A percentile compares a stretch with the other conserved stretches of the same genome.
These are phyloP conservation scores for Halictus rubicundus DNA, from an alignment of 1,140 invertebrate genomes.

Conservation along the genomic window DNA sequence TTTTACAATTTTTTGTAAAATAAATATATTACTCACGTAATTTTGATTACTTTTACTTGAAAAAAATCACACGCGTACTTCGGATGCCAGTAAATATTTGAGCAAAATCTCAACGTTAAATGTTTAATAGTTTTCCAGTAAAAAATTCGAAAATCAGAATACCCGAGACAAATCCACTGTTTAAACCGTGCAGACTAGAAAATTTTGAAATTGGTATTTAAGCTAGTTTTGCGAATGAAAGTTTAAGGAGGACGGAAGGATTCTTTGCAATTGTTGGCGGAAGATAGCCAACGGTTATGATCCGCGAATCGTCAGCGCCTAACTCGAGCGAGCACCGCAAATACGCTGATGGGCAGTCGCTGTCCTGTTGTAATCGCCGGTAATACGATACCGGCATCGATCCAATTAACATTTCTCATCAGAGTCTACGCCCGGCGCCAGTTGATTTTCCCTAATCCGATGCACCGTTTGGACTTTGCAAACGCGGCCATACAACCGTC, in stretches of 20 bases:
- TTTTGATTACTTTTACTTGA: too few species aligned
- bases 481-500: neutral
- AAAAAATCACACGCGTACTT: too few species aligned
- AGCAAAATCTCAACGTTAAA: too few species aligned
- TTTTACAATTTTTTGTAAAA: too few species aligned
- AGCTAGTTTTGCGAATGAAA: neutral
- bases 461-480: constrained; percentile 7
- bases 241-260: too few species aligned
- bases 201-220: neutral
- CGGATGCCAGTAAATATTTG: too few species aligned
- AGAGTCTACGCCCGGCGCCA: neutral
- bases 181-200: too few species aligned
- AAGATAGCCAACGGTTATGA: neutral
- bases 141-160: too few species aligned
- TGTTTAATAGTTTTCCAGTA: too few species aligned
- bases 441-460: constrained; percentile 27
- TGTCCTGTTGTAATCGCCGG: neutral
- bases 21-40: too few species aligned
- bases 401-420: constrained; percentile 35
- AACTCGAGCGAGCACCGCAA: neutral
- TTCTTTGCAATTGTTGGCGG: too few species aligned
- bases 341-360: neutral
- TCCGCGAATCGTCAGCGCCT: neutral
- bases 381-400: neutral
- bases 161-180: too few species aligned